These are phyloP conservation scores for Sitophilus oryzae DNA, from an alignment of 1,140 invertebrate species.

Conservation along the genomic window DNA sequence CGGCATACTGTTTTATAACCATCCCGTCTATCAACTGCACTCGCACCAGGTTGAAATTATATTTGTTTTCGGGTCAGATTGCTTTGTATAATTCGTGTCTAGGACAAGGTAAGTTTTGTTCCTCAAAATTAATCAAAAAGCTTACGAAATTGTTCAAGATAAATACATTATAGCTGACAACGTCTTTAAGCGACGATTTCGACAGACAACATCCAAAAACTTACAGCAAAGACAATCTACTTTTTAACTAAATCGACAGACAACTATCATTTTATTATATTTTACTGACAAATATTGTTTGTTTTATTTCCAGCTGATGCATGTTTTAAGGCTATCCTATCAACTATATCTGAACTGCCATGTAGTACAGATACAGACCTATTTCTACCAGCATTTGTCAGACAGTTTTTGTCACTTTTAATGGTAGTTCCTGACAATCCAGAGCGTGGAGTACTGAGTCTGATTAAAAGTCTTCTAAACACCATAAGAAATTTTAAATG, in stretches of 20 bases:
- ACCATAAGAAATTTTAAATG: constrained; percentile 65
- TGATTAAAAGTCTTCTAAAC: constrained; percentile 69
- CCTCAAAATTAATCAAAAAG: constrained; percentile 6
- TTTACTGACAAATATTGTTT: neutral
- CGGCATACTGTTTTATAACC: constrained; percentile 92
- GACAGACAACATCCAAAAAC: too few species aligned
- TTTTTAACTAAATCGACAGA: too few species aligned
- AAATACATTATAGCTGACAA: neutral
- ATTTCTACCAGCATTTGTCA: constrained; percentile 65
- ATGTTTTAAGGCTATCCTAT: constrained; percentile 84
- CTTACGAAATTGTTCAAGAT: neutral
- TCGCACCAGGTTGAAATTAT: constrained; percentile 72
- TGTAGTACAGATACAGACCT: constrained; percentile 70
- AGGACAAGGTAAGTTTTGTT: constrained; percentile 63
- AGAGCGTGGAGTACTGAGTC: constrained; percentile 73
- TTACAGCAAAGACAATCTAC: too few species aligned
- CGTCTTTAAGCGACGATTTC: neutral
- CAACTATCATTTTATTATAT: neutral
- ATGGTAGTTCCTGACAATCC: constrained; percentile 86
- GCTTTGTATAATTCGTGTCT: constrained; percentile 85
- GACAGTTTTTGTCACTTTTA: constrained; percentile 76
- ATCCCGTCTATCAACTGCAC: constrained; percentile 84
- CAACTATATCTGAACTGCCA: constrained; percentile 72
- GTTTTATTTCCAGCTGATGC: constrained; percentile 67
- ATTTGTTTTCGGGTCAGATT: constrained; percentile 81